Conservation (phyloP, 2,797 vertebrate species). For the Micromesistius poutassou region DNA sequence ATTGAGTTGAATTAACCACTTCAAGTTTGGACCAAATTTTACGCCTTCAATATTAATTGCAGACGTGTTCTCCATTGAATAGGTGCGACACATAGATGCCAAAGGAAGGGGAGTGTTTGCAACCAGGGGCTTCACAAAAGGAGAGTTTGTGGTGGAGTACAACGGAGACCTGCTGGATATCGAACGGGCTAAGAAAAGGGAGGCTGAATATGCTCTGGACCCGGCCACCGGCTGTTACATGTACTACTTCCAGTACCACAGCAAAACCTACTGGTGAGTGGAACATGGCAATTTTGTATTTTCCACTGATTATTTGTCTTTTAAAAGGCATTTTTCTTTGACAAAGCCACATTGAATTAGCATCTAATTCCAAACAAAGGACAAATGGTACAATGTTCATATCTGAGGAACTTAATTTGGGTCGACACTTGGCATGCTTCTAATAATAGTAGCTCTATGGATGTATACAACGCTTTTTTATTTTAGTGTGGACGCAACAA, state of each 20-base stretch:
- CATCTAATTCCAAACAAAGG: no score
- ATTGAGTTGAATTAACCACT: background rate
- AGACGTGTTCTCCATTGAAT: constrained; percentile 11
- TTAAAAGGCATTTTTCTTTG: background rate
- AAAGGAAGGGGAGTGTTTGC: constrained; percentile 92
- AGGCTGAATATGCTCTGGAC: constrained; percentile 83
- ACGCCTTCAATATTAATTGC: background rate
- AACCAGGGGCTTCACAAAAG: constrained; percentile 77
- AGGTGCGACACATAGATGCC: constrained; percentile 86
- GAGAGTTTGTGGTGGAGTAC: constrained; percentile 93
- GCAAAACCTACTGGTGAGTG: constrained; percentile 91
- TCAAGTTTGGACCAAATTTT: background rate
- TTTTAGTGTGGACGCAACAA: constrained; percentile 87
- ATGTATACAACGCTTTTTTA: background rate
- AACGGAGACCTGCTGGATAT: constrained; percentile 89
- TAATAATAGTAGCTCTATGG: background rate
- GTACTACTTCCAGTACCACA: constrained; percentile 94
- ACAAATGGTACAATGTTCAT: background rate
- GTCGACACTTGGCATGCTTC: background rate
- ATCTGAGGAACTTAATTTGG: background rate
- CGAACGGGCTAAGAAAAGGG: constrained; percentile 80
- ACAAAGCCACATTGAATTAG: background rate
- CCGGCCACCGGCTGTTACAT: constrained; percentile 94
- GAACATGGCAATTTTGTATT: background rate
- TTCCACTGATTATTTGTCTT: background rate